Evolutionary conservation across 2,797 vertebrate genomes (phyloP).

Genomic region (Dermochelys coriacea): DNA sequence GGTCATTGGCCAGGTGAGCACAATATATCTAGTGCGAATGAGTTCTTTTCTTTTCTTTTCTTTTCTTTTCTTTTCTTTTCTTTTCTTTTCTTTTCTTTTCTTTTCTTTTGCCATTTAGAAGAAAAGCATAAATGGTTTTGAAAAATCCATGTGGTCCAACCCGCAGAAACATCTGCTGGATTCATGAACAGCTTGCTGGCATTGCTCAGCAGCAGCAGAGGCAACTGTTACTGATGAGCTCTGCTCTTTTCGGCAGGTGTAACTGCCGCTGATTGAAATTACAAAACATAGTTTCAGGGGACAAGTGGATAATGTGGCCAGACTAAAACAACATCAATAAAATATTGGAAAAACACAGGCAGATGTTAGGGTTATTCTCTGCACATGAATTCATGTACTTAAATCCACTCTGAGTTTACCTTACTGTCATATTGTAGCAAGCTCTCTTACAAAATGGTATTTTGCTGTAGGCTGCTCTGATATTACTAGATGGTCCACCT

Average conservation of each 20-base stretch:
- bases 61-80: not conserved
- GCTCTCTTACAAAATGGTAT: conserved; percentile 64
- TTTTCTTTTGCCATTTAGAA: not conserved
- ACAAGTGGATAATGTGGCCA: conserved; percentile 67
- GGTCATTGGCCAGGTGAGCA: not conserved
- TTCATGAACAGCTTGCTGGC: not conserved
- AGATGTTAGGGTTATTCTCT: conserved; percentile 79
- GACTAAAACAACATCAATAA: conserved; percentile 70
- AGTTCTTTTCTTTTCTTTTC: not conserved
- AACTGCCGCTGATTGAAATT: conserved; percentile 61
- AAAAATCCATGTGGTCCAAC: not conserved
- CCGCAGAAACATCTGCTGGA: conserved; percentile 22
- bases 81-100: no score
- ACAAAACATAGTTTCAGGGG: conserved; percentile 67
- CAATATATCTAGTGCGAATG: not conserved
- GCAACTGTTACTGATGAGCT: not conserved
- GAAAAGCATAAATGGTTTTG: not conserved
- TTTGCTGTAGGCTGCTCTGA: conserved; percentile 69
- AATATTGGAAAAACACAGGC: conserved; percentile 67
- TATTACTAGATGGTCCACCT: conserved; percentile 60
- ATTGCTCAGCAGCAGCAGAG: not conserved
- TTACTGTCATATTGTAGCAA: conserved; percentile 62
- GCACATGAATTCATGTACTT: conserved; percentile 72
- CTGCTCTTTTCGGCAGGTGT: conserved; percentile 62
- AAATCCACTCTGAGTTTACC: conserved; percentile 70